phyloP scores from a whole-genome alignment of 1,140 invertebrate species.

The Ectropis grisescens region DNA sequence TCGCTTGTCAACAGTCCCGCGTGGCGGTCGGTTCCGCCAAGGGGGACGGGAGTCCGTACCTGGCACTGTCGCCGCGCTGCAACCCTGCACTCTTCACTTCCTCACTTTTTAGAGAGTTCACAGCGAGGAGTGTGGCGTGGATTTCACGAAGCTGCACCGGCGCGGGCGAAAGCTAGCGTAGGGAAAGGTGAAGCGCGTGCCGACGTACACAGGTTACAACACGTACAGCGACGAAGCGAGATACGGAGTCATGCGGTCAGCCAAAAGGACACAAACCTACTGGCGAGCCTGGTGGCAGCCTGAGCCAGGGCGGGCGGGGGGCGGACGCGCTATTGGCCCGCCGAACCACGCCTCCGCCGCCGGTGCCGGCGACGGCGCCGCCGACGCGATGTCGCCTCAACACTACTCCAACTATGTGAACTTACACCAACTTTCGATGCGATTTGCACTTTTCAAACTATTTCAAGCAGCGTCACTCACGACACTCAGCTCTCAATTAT shows the following conservation, averaged over 20 bases:
- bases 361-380: slow-evolving; percentile 23
- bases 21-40: slow-evolving; percentile 28
- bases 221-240: slow-evolving; percentile 67
- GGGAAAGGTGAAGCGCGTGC: slow-evolving; percentile 48
- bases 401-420: slow-evolving; percentile 18
- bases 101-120: slow-evolving; percentile 38
- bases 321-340: slow-evolving; percentile 53
- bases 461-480: too few relatives aligned
- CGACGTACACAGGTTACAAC: slow-evolving; percentile 51
- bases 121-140: slow-evolving; percentile 22
- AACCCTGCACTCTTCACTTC: slow-evolving; percentile 32
- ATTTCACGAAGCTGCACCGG: slow-evolving; percentile 21
- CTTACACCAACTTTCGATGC: slow-evolving; percentile 24
- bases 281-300: slow-evolving; percentile 51
- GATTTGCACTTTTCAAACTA: slow-evolving; percentile 9
- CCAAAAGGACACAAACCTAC: slow-evolving; percentile 72
- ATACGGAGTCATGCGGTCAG: slow-evolving; percentile 72
- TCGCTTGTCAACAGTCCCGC: too few relatives aligned
- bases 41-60: slow-evolving; percentile 39
- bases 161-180: slow-evolving; percentile 40
- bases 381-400: slow-evolving; percentile 18
- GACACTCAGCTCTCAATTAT: too few relatives aligned
- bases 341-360: slow-evolving; percentile 54
- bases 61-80: slow-evolving; percentile 43
- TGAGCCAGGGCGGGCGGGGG: slow-evolving; percentile 43